Base-by-base conservation (phyloP, 2,797 vertebrate genomes). In the Crypturellus tataupa region DNA sequence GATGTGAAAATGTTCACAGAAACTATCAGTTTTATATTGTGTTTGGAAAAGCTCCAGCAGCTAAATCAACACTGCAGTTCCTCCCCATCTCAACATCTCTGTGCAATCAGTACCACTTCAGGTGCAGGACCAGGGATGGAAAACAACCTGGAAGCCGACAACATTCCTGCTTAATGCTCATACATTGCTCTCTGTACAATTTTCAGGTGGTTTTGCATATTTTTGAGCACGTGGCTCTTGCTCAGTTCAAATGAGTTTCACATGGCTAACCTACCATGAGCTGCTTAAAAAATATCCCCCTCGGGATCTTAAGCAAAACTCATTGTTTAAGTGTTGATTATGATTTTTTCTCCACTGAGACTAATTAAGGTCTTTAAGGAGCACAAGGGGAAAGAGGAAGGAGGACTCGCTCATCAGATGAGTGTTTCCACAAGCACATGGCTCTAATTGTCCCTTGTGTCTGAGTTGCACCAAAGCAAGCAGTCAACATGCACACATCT, bases 351-450 rank as follows among this genome's bases (percentile, higher is more conserved):
- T 73, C 82, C 56, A 15, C 35, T 53, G 80, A 71, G 56, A 87
- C 70, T 78, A 92, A 94, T 92, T 86, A 84, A 77, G 8, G 15
- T 85, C 62, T 89, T 91, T 56, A 89, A 75, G 58, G 49, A 92
- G 39, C 35, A 76, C 21, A 65, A 58, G n/a, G 23, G 37, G 63
- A 79, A 87, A 86, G 33, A 89, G 59, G 37, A 91, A 64, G 63
- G 63, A 87, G 29, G 29, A 49, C 12, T 44, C 76, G 31, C 40
- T 91, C 42, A 72, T 46, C 63, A 25, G 27, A 49, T 51, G 29
- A n/a, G 21, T 33, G 68, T 85, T 62, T 69, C 67, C n/a, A 31
- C 5, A 23, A 10, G 39, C 1, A 1, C 24, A 10, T 0, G 1
- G 60, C 40, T 71, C 68, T 77, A 9, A 60, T 89, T 82, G 79